phyloP scores from a whole-genome alignment of 2,888 invertebrate genomes.

The Noctua janthina region DNA sequence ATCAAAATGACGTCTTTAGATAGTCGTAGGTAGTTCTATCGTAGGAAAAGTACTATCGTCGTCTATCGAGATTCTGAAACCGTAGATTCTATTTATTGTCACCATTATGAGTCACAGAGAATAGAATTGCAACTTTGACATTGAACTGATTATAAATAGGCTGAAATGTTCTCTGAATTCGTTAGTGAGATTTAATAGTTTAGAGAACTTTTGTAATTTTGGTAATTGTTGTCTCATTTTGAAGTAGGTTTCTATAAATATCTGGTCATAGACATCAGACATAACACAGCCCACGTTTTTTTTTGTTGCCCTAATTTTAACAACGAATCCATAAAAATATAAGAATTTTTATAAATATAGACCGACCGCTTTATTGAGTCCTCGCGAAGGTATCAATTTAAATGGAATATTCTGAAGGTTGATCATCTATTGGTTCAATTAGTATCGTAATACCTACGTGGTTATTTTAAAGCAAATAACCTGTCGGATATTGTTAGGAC shows the following conservation, averaged over 20 bases:
- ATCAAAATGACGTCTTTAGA: constrained; percentile 50
- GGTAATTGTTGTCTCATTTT: neutral
- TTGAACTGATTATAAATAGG: constrained; percentile 59
- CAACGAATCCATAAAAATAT: neutral
- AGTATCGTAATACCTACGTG: too few relatives aligned
- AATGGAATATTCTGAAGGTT: too few relatives aligned
- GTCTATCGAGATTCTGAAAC: constrained; percentile 34
- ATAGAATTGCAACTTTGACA: constrained; percentile 59
- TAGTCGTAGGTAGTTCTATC: constrained; percentile 18
- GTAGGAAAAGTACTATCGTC: constrained; percentile 57
- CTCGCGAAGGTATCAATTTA: too few relatives aligned
- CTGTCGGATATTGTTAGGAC: too few relatives aligned
- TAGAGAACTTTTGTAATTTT: neutral
- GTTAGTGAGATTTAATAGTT: constrained; percentile 23
- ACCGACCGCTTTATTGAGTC: too few relatives aligned
- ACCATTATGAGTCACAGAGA: constrained; percentile 41
- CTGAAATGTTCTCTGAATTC: constrained; percentile 26
- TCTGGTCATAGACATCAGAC: neutral
- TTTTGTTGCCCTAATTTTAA: neutral
- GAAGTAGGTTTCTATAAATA: neutral
- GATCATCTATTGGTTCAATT: too few relatives aligned
- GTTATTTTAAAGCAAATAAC: too few relatives aligned
- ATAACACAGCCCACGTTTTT: neutral
- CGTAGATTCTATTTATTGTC: constrained; percentile 46
- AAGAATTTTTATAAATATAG: too few relatives aligned